A percentile compares a stretch with the other conserved stretches of the same genome.
These are phyloP conservation scores for Thysanoteuthis rhombus DNA, from an alignment of 2,888 invertebrate genomes.

Conservation along the genomic window DNA sequence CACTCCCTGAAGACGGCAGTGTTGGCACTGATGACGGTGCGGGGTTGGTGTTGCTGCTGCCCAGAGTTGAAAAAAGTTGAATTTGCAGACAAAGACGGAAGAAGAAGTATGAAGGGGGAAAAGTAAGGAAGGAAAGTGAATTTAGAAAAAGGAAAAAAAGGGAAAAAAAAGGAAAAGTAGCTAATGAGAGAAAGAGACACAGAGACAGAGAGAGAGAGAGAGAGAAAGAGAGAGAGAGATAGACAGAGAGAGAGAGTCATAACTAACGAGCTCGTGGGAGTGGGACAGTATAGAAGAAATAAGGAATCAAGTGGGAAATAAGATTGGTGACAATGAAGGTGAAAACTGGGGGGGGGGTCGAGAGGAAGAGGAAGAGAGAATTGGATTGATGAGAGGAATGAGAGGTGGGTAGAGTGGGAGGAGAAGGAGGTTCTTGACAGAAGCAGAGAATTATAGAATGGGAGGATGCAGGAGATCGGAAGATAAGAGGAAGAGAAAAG, in stretches of 20 bases:
- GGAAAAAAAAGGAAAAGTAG: neutral
- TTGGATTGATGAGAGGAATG: neutral
- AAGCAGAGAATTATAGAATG: no score
- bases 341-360: no score
- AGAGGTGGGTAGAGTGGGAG: neutral
- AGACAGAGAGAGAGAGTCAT: neutral
- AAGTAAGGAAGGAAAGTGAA: neutral
- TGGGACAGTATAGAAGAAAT: neutral
- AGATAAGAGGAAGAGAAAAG: no score
- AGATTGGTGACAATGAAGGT: neutral
- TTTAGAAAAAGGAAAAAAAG: neutral
- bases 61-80: neutral
- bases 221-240: neutral
- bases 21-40: no score
- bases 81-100: neutral
- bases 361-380: no score
- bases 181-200: no score
- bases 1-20: neutral
- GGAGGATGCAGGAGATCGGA: no score
- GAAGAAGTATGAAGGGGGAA: neutral
- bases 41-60: neutral
- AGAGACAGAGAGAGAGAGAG: neutral
- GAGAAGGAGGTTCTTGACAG: no score
- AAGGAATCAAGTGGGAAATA: neutral
- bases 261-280: neutral